Evolutionary conservation across 2,113 vertebrate genomes (phyloP).

Genomic region (Thryonomys swinderianus): DNA sequence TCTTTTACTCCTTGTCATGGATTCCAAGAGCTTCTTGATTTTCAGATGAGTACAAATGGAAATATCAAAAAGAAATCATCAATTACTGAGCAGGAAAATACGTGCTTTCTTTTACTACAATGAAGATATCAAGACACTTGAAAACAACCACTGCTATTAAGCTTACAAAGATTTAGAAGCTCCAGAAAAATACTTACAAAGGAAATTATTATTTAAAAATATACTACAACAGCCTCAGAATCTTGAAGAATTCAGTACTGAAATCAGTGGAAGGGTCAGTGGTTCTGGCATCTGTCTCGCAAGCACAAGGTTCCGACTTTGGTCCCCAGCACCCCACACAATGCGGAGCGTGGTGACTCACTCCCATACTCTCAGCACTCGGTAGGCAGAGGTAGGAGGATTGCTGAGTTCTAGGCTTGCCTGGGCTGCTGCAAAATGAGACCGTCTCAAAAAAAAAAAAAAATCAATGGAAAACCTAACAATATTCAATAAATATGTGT

Average conservation of each 20-base stretch:
- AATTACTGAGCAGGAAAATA: neutral
- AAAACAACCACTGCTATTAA: neutral
- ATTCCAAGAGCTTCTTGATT: neutral
- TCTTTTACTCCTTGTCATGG: neutral
- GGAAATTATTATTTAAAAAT: neutral
- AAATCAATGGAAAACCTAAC: neutral
- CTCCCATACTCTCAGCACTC: too few species aligned
- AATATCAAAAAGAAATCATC: neutral
- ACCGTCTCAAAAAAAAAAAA: too few species aligned
- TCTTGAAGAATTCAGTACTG: conserved; percentile 18
- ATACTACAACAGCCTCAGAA: neutral
- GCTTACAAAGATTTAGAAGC: conserved; percentile 11
- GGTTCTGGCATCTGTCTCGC: too few species aligned
- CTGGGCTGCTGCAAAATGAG: too few species aligned
- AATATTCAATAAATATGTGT: neutral
- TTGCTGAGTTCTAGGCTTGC: too few species aligned
- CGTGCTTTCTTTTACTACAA: neutral
- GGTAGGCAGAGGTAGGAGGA: too few species aligned
- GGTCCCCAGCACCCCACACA: too few species aligned
- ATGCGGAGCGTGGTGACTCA: too few species aligned
- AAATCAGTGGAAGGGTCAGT: conserved; percentile 1
- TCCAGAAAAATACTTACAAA: conserved; percentile 14
- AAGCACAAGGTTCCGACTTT: too few species aligned
- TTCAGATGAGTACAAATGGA: conserved; percentile 20
- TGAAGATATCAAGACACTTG: neutral